phyloP scores from a whole-genome alignment of 2,888 invertebrate genomes.

The Lasioglossum oenotherae region DNA sequence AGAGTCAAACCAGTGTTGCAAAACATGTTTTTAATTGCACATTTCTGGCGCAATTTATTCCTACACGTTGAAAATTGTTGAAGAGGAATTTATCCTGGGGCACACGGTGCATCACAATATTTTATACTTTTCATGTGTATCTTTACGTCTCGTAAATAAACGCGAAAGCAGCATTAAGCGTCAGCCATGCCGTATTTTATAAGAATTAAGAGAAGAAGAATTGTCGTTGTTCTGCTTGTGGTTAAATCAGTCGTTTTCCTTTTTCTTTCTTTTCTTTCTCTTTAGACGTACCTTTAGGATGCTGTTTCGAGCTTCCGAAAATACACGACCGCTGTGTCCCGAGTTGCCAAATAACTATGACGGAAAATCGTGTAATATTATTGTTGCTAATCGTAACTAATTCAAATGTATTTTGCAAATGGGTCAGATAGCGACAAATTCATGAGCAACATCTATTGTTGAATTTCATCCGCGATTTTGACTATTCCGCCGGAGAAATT shows the following conservation, averaged over 20 bases:
- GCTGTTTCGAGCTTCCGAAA: background rate
- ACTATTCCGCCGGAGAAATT: conserved; percentile 4
- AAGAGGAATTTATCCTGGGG: background rate
- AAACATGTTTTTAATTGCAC: background rate
- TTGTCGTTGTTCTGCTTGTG: background rate
- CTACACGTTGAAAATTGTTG: background rate
- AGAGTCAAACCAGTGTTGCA: background rate
- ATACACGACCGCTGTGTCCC: too few species aligned
- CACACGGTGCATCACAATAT: background rate
- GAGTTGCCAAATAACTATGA: background rate
- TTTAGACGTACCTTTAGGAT: background rate
- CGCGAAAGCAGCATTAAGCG: background rate
- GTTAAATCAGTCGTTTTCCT: background rate
- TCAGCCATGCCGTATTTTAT: background rate
- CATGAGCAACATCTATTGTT: background rate
- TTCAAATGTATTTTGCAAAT: background rate
- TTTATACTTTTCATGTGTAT: conserved; percentile 2
- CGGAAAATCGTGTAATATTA: background rate
- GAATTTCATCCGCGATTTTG: background rate
- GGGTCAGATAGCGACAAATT: background rate
- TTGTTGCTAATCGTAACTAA: background rate
- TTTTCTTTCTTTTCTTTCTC: background rate
- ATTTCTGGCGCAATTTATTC: background rate
- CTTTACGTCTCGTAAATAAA: conserved; percentile 4
- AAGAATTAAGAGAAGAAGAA: conserved; percentile 9